phyloP scores from a whole-genome alignment of 2,797 vertebrate species.

The Pristis pectinata region DNA sequence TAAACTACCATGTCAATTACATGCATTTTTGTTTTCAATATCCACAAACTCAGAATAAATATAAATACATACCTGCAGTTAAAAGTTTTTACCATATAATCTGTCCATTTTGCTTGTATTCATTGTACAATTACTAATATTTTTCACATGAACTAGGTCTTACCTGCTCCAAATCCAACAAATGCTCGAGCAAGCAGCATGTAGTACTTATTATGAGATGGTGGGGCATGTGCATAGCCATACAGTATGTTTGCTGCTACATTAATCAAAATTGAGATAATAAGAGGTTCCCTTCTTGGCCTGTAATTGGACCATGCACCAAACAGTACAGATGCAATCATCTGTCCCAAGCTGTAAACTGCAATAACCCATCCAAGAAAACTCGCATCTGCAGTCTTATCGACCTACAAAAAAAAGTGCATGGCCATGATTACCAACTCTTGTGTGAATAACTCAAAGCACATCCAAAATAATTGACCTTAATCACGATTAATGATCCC shows the following conservation, averaged over 20 bases:
- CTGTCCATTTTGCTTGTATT: background rate
- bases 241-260: conserved; percentile 84
- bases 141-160: conserved; percentile 36
- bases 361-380: conserved; percentile 97
- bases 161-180: conserved; percentile 94
- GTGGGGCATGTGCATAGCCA: conserved; percentile 71
- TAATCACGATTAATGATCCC: background rate
- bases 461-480: background rate
- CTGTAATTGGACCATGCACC: conserved; percentile 90
- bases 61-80: background rate
- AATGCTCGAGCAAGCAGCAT: conserved; percentile 78
- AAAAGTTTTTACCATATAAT: background rate
- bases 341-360: conserved; percentile 87
- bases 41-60: background rate
- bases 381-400: conserved; percentile 67
- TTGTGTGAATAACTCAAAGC: background rate
- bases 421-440: background rate
- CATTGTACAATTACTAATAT: background rate
- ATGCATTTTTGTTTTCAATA: background rate
- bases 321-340: conserved; percentile 87
- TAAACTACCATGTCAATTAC: background rate
- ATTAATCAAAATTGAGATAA: conserved; percentile 78
- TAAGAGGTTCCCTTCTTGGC: conserved; percentile 76
- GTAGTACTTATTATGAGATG: conserved; percentile 77
- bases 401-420: conserved; percentile 64